Base-by-base conservation (phyloP, 1,140 invertebrate species). In the Chymomyza costata region DNA sequence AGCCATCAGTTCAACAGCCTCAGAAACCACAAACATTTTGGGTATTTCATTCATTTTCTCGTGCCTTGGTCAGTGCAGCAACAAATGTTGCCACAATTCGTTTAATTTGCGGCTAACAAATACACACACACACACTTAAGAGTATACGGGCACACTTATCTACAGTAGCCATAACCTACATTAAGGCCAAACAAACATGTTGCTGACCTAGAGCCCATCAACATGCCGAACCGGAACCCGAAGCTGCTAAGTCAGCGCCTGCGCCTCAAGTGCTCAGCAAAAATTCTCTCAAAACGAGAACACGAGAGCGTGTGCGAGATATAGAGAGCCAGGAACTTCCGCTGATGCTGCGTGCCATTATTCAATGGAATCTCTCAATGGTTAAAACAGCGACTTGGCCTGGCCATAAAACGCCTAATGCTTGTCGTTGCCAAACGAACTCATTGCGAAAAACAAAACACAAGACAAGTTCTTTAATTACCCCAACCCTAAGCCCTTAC, bases 71-170 rank as follows among this genome's bases (percentile, higher is more conserved):
- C 32, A 17, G 19, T 44, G 49, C 34, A 50, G 63, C 73, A 80
- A 80, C 71, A 78, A 80, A 80, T 78, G 71, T 80, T 78, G 71
- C 71, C 71, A 60, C 71, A 76, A 76, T 71, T 76, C 66, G 66
- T 76, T 76, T 76, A 78, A 76, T 76, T 76, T 76, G 71, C 41
- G 71, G 71, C 66, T 54, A 41, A 52, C 44, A 28, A 30, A 49
- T 28, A 57, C 13, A 31, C 16, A 19, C 14, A 46, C 17, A 45
- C 50, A 46, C 38, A 10, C n/a, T n/a, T n/a, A n/a, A n/a, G n/a
- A 18, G 28, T 14, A 38, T 6, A 30, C 35, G 47, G 62, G 50
- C 65, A 67, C 45, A 76, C 65, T 69, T 52, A 68, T 57, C 47
- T 55, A 56, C 60, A 55, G 49, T 52, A 50, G 35, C 11, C 46